Conservation (phyloP, 2,113 vertebrate genomes). For the Podarcis raffonei region DNA sequence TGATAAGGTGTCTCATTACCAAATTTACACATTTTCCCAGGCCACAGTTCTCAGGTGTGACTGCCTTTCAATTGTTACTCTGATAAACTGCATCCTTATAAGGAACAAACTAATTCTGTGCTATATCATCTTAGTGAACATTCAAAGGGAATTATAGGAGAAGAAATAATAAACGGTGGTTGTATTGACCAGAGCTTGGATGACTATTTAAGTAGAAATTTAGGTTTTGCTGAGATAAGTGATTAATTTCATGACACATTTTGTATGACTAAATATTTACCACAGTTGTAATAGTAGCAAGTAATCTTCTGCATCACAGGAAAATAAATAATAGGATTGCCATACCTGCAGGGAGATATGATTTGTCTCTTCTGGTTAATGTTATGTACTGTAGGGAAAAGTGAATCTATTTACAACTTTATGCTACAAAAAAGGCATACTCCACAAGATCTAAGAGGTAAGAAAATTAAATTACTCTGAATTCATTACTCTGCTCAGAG, state of each 20-base stretch:
- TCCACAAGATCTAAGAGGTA: neutral
- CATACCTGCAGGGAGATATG: constrained; percentile 19
- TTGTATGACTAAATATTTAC: constrained; percentile 10
- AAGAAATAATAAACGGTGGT: constrained; percentile 9
- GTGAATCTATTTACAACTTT: neutral
- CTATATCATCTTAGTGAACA: neutral
- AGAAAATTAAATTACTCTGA: neutral
- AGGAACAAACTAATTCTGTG: neutral
- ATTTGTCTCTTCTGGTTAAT: constrained; percentile 36
- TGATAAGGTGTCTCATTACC: neutral
- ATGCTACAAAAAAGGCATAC: constrained; percentile 15
- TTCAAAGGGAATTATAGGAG: constrained; percentile 10
- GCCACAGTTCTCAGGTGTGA: neutral
- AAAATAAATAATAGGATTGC: constrained; percentile 25
- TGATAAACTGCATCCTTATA: neutral
- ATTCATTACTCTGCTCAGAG: neutral
- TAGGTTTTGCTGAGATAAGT: constrained; percentile 20
- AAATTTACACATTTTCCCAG: neutral
- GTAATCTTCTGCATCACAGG: constrained; percentile 32
- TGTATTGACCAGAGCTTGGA: neutral
- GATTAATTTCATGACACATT: constrained; percentile 37
- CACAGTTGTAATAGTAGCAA: constrained; percentile 16
- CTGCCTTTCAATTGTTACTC: neutral
- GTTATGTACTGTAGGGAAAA: constrained; percentile 39
- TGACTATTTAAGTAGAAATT: constrained; percentile 29